phyloP scores from a whole-genome alignment of 1,140 invertebrate genomes.

The Eueides isabella region DNA sequence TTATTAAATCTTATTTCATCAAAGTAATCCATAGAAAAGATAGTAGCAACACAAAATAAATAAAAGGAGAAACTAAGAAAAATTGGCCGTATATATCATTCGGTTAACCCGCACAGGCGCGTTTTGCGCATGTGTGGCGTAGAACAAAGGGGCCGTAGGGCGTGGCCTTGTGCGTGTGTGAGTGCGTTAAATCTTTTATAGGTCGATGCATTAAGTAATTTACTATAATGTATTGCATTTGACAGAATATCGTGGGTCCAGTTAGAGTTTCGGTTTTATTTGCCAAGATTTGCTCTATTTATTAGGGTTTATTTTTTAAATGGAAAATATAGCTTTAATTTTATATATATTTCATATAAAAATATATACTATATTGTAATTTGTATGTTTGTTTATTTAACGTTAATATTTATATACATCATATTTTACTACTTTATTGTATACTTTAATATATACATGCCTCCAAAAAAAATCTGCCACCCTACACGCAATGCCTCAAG shows the following conservation, averaged over 20 bases:
- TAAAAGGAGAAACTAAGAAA: constrained; percentile 69
- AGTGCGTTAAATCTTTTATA: constrained; percentile 78
- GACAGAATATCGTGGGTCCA: constrained; percentile 42
- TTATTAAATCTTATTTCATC: neutral
- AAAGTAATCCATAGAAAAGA: neutral
- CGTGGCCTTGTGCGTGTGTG: constrained; percentile 55
- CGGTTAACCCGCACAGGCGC: constrained; percentile 52
- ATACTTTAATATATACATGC: no score
- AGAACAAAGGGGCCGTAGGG: constrained; percentile 64
- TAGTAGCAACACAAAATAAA: constrained; percentile 55
- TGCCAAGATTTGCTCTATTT: neutral
- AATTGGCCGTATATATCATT: constrained; percentile 64
- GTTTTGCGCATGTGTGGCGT: constrained; percentile 64
- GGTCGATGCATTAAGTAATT: constrained; percentile 80
- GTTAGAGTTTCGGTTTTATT: neutral
- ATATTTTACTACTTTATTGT: no score
- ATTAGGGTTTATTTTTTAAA: neutral
- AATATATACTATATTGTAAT: neutral
- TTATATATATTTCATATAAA: neutral
- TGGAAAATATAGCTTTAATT: constrained; percentile 2
- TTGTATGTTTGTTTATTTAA: neutral
- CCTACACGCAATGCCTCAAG: no score
- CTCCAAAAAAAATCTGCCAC: no score
- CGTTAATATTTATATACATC: neutral
- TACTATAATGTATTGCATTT: constrained; percentile 76